Conservation (phyloP, 2,888 invertebrate species). For the Agonopterix alstromeriana region DNA sequence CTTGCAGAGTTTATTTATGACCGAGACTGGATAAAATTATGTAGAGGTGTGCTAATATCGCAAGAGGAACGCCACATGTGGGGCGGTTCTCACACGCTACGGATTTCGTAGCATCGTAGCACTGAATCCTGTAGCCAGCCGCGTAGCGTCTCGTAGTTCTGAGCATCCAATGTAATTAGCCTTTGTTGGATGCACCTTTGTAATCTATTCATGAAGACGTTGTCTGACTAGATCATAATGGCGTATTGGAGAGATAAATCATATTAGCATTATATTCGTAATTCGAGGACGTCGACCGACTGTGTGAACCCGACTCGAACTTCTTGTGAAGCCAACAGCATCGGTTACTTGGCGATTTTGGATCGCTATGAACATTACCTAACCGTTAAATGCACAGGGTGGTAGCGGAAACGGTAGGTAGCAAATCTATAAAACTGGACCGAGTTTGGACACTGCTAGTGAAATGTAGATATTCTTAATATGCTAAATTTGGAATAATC, state of each 20-base stretch:
- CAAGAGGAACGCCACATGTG: slow-evolving; percentile 43
- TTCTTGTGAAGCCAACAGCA: no score
- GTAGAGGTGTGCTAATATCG: slow-evolving; percentile 48
- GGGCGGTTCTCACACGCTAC: slow-evolving; percentile 41
- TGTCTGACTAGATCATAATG: slow-evolving; percentile 8
- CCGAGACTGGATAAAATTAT: slow-evolving; percentile 53
- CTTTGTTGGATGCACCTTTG: slow-evolving; percentile 16
- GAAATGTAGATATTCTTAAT: no score
- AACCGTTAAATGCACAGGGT: no score
- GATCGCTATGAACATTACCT: no score
- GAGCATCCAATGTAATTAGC: slow-evolving; percentile 21
- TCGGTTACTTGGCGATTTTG: no score
- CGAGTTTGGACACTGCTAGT: no score
- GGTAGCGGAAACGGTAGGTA: no score
- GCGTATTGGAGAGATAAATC: slow-evolving; percentile 9
- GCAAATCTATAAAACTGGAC: no score
- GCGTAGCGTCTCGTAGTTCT: slow-evolving; percentile 18
- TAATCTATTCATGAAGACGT: slow-evolving; percentile 11
- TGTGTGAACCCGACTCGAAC: no score
- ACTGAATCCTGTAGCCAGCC: slow-evolving; percentile 15
- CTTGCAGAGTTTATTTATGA: slow-evolving; percentile 46
- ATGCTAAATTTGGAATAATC: no score
- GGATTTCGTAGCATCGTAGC: slow-evolving; percentile 14
- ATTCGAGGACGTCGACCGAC: no score
- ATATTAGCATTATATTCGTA: background rate